Conservation (phyloP, 2,888 invertebrate genomes). For the Perizoma affinitatum region DNA sequence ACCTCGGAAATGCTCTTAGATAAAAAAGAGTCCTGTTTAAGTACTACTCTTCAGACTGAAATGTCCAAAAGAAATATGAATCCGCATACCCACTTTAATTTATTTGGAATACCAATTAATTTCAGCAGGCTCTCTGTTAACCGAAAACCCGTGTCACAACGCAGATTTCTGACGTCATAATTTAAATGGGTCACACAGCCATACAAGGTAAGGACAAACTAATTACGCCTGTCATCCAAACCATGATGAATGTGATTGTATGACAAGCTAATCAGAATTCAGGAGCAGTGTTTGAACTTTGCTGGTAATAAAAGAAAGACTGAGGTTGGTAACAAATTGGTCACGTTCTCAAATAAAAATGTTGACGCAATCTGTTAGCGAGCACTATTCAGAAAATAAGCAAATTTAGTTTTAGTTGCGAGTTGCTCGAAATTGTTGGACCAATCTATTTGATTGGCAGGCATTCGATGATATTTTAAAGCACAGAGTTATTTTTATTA, state of each 20-base stretch:
- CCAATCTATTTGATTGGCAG: conserved; percentile 10
- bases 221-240: conserved; percentile 71
- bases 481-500: no score
- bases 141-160: conserved; percentile 32
- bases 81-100: conserved; percentile 15
- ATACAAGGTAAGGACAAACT: conserved; percentile 67
- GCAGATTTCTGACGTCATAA: conserved; percentile 49
- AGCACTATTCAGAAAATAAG: conserved; percentile 12
- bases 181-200: conserved; percentile 59
- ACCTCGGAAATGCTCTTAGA: no score
- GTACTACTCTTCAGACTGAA: neutral
- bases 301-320: conserved; percentile 51
- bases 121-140: conserved; percentile 20
- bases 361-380: conserved; percentile 37
- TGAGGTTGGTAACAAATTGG: conserved; percentile 37
- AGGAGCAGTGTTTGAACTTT: conserved; percentile 71
- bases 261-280: conserved; percentile 72
- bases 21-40: conserved; percentile 1
- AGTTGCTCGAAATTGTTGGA: conserved; percentile 1
- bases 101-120: conserved; percentile 22
- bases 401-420: conserved; percentile 2
- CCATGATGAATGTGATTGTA: conserved; percentile 67
- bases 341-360: conserved; percentile 39
- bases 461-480: no score
- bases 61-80: conserved; percentile 4